Base-by-base conservation (phyloP, 2,888 invertebrate species). In the Nipponacmea schrenckii region DNA sequence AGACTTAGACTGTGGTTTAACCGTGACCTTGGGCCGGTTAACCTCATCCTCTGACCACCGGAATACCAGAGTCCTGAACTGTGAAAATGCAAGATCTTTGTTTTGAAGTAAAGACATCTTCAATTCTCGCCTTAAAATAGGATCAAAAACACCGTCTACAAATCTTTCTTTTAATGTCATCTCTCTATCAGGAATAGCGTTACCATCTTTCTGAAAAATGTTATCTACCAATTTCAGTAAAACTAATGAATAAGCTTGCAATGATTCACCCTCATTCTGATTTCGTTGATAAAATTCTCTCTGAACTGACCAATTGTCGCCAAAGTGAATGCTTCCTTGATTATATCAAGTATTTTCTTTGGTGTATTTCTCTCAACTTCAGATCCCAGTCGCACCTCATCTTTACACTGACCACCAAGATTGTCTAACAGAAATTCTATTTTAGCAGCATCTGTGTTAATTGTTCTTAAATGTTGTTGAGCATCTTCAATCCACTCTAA, bases 371-470 rank as follows among this genome's bases (percentile, higher is more conserved):
- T 15, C n/a, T 15, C 15, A 12, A 4, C 48, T 5, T 48, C 17
- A 17, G 48, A n/a, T 17, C 15, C 17, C 48, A 48, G 15, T n/a
- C 48, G 15, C 15, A 48, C 48, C 48, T 48, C 15, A 5, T 48
- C 48, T 5, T 48, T 48, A 2, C 17, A 15, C 48, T 48, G 17
- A 15, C 48, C 48, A 4, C 17, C 15, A 17, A 48, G n/a, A 48
- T 48, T 48, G n/a, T 48, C 48, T 48, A 48, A 48, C 48, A 48
- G n/a, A 48, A 48, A 48, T 48, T 48, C 48, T 48, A 48, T n/a
- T 48, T 48, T 48, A 12, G 48, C 15, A 48, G 48, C 17, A 17
- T 48, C 48, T 17, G 48, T 48, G n/a, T 48, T 48, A 48, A 17
- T 17, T 17, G 15, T 48, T 15, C n/a, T 48, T n/a, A 48, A 48